Evolutionary conservation across 2,888 invertebrate species (phyloP).

Genomic region (Ophion ellenae): DNA sequence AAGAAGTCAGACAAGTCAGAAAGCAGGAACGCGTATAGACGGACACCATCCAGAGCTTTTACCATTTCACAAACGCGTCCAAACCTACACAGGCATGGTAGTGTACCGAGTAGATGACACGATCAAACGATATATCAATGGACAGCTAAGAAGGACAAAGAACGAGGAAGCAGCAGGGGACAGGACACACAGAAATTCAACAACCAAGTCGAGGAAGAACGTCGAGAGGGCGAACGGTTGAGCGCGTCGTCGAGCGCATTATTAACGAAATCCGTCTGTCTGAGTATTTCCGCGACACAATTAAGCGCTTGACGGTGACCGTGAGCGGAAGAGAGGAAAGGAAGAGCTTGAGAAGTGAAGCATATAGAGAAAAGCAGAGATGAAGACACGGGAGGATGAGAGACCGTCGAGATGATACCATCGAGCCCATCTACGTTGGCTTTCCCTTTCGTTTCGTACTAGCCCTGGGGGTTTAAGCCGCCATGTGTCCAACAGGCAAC

Average conservation of each 20-base stretch:
- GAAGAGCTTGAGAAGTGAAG: slow-evolving; percentile 4
- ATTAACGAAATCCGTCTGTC: slow-evolving; percentile 81
- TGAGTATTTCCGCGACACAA: slow-evolving; percentile 80
- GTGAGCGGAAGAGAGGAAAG: slow-evolving; percentile 67
- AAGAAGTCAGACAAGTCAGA: slow-evolving; percentile 46
- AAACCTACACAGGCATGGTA: slow-evolving; percentile 32
- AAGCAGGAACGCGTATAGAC: slow-evolving; percentile 43
- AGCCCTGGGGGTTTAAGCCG: slow-evolving; percentile 19
- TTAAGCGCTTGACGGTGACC: slow-evolving; percentile 75
- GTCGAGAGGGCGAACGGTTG: slow-evolving; percentile 74
- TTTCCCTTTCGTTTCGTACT: slow-evolving; percentile 15
- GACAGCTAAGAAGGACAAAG: slow-evolving; percentile 21
- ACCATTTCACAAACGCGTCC: slow-evolving; percentile 45
- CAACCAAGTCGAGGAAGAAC: slow-evolving; percentile 65
- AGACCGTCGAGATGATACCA: slow-evolving; percentile 42
- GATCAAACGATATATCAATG: slow-evolving; percentile 45
- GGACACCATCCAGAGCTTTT: slow-evolving; percentile 30
- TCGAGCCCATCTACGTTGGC: slow-evolving; percentile 10
- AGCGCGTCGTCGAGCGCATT: slow-evolving; percentile 76
- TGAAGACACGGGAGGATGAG: slow-evolving; percentile 6
- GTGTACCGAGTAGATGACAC: slow-evolving; percentile 44
- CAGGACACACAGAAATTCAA: slow-evolving; percentile 21
- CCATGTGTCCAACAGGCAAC: slow-evolving; percentile 14
- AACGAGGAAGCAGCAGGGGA: not conserved
- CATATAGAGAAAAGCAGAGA: slow-evolving; percentile 26